Base-by-base conservation (phyloP, 2,113 vertebrate genomes). In the Lucifuga dentata region DNA sequence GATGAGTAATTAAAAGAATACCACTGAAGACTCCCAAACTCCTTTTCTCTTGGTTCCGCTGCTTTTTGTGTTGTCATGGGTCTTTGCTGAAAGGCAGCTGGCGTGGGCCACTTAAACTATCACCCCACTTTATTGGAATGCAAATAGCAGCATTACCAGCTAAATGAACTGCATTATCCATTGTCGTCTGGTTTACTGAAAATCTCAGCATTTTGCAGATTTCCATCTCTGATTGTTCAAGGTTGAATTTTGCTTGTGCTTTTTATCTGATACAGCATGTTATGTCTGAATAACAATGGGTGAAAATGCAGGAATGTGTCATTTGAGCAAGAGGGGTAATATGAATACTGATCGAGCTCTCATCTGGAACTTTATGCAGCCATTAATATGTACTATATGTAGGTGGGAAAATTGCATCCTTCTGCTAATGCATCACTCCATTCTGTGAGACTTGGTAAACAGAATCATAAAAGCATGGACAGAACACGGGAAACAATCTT, bases 1-100 rank as follows among this genome's bases (percentile, higher is more conserved):
- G 90, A 92, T 82, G 84, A 92, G 90, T 91, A 92, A 93, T 92
- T 94, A 92, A 94, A 93, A 92, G 86, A 93, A 92, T 89, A 85
- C 85, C 29, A 70, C 85, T 66, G 63, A 92, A 91, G 81, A 90
- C 83, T 91, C 85, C 72, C 52, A 74, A 89, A 87, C 72, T 87
- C 45, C 75, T 89, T 68, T 90, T 81, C 80, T 70, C 56, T 70
- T 58, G 73, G 83, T 90, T 89, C 81, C 76, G 78, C 68, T 72
- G 69, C 67, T 62, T 86, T 90, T 81, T 87, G 80, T 84, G 86
- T 91, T 83, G 83, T 89, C 83, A 65, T 56, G 56, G 84, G 72
- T 75, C 76, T 79, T 88, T 73, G 73, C 84, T 84, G 72, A 75
- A 87, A 87, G 86, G 77, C 90, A 92, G 87, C 92, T 90, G 92